These are phyloP conservation scores for Phymorhynchus buccinoides DNA, from an alignment of 1,140 invertebrate genomes.

Conservation along the genomic window DNA sequence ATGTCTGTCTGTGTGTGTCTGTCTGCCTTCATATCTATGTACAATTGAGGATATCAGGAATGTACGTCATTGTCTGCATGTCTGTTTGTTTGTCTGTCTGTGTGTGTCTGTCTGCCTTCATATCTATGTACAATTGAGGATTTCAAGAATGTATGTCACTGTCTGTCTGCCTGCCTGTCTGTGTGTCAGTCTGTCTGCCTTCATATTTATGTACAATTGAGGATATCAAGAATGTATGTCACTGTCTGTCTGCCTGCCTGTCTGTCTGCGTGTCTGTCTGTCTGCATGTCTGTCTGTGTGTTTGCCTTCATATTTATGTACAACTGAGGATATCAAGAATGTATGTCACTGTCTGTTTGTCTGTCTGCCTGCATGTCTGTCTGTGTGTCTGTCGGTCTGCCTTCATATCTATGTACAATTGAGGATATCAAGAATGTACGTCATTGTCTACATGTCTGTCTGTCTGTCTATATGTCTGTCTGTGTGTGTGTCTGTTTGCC, in stretches of 20 bases:
- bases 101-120: slow-evolving; percentile 1
- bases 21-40: neutral
- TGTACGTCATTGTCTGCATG: neutral
- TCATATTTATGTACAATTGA: no score
- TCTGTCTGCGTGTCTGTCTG: no score
- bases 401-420: no score
- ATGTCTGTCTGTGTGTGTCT: neutral
- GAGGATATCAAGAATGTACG: no score
- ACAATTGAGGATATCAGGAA: neutral
- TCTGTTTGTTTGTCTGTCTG: slow-evolving; percentile 23
- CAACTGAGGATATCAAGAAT: neutral
- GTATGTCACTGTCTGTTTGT: neutral
- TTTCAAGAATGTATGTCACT: no score
- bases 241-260: no score
- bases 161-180: neutral
- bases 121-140: neutral
- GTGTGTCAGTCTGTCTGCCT: no score
- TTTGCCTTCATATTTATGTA: neutral
- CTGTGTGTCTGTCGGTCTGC: slow-evolving; percentile 2
- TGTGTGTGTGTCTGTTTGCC: neutral
- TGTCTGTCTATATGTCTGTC: neutral
- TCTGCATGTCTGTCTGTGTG: neutral
- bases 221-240: no score
- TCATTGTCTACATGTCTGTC: neutral
- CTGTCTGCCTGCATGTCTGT: neutral